Evolutionary conservation across 2,113 vertebrate species (phyloP), one percentile per base, ranked within the genome.

Genomic region (Syngnathus typhle): DNA sequence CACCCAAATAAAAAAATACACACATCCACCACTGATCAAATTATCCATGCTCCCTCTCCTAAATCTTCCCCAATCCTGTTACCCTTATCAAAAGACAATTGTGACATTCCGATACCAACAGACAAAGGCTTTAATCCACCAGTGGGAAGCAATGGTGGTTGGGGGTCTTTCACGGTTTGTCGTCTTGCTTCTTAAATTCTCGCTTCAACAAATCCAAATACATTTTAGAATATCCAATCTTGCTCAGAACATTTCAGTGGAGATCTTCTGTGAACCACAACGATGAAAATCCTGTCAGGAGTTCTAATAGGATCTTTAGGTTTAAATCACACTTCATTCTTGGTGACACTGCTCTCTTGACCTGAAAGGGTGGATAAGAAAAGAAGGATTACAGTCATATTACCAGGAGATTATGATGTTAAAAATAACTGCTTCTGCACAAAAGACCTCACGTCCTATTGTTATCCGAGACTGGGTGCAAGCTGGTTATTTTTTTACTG

Each of bases 351-450:
- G 15, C 23, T 69, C 37, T 65, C 60, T 62, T 8, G 37, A 7
- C 39, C 21, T 27, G 60, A 62, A 62, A 44, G 41, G 44, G 32
- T 64, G 65, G n/a, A 38, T 67, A 41, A 78, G 71, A 82, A 82
- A 74, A 52, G 27, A 56, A 67, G 71, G 74, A 80, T 82, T 79
- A 68, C 11, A 23, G 23, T 56, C 44, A 10, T 69, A 71, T 72
- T 59, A 67, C 16, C 27, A 4, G 54, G 61, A 55, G 69, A 75
- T 76, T 67, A 65, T 63, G 18, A 15, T 13, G 21, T 62, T 62
- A 19, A 46, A 41, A 11, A 44, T 5, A 36, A 3, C 38, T 16
- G 16, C 38, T 27, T 41, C 44, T 62, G 19, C 8, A 66, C 39
- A 69, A 72, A 75, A 64, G 49, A 62, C 13, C 52, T 6, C 11